A percentile compares a stretch with the other conserved stretches of the same genome.
These are phyloP conservation scores for Ips nitidus DNA, from an alignment of 1,140 invertebrate genomes.

Conservation along the genomic window DNA sequence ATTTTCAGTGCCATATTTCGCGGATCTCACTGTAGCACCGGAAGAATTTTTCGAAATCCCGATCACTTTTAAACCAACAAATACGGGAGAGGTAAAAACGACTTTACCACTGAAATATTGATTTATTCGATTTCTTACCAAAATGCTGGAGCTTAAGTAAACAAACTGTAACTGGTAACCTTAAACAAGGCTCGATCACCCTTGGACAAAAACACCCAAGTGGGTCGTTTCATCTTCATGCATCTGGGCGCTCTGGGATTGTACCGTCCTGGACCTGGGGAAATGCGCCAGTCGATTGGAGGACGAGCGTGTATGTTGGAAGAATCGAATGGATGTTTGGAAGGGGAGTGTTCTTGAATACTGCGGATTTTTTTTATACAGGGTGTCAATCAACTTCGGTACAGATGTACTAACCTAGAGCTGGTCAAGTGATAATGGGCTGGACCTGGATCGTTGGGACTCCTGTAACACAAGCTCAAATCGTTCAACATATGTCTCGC, in stretches of 20 bases:
- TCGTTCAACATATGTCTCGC: constrained; percentile 40
- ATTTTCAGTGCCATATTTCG: constrained; percentile 26
- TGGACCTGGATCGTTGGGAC: constrained; percentile 44
- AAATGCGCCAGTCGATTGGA: constrained; percentile 39
- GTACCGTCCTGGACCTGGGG: constrained; percentile 46
- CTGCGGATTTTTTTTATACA: constrained; percentile 18
- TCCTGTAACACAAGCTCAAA: constrained; percentile 41
- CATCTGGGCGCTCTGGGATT: constrained; percentile 36
- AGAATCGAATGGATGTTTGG: constrained; percentile 39
- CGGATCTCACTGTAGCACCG: constrained; percentile 13
- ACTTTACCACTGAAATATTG: not conserved
- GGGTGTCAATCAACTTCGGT: not conserved
- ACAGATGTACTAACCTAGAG: not conserved
- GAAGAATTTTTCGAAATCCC: constrained; percentile 36
- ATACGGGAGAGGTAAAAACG: constrained; percentile 23
- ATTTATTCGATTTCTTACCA: not conserved
- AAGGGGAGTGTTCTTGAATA: constrained; percentile 25
- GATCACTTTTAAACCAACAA: constrained; percentile 30
- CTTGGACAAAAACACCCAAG: constrained; percentile 44
- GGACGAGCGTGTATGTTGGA: constrained; percentile 40
- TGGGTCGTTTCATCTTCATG: constrained; percentile 35
- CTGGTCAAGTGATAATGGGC: constrained; percentile 34
- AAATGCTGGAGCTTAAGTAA: not conserved
- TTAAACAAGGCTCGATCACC: constrained; percentile 35
- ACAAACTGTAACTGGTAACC: constrained; percentile 33